phyloP scores from a whole-genome alignment of 1,140 invertebrate species.

The Gyrodactylus salaris region DNA sequence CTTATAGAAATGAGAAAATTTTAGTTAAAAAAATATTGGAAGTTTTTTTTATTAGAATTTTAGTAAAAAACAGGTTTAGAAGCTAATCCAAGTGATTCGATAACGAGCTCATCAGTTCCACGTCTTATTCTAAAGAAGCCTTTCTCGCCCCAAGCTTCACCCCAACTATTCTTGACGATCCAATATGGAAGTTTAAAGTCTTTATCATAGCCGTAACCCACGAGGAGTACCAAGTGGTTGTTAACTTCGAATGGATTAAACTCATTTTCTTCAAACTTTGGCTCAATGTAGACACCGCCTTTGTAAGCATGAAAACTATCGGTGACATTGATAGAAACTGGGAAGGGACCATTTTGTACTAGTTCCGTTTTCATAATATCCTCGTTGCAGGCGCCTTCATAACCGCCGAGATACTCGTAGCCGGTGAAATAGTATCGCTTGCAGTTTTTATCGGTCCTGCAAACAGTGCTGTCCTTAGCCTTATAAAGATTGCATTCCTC shows the following conservation, averaged over 20 bases:
- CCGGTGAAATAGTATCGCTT: constrained; percentile 19
- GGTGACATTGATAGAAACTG: constrained; percentile 24
- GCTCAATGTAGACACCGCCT: constrained; percentile 10
- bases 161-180: constrained; percentile 9
- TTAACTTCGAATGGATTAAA: constrained; percentile 9
- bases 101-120: neutral
- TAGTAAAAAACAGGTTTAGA: neutral
- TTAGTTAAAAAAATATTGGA: too few relatives aligned
- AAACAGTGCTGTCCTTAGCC: constrained; percentile 15
- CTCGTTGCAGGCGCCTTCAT: constrained; percentile 21
- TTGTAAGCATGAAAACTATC: constrained; percentile 11
- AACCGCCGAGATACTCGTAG: constrained; percentile 24
- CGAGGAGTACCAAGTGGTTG: constrained; percentile 16
- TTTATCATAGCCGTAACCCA: constrained; percentile 15
- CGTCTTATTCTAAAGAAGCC: constrained; percentile 6
- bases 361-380: constrained; percentile 22
- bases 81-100: constrained; percentile 1
- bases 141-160: constrained; percentile 2
- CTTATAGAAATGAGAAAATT: too few relatives aligned
- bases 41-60: too few relatives aligned
- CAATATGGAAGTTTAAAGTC: constrained; percentile 11
- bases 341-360: constrained; percentile 25
- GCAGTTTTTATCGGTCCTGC: constrained; percentile 13
- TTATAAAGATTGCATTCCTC: constrained; percentile 24
- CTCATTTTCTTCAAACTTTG: constrained; percentile 8